Percentiles rank a stretch among this genome's conserved stretches.
phyloP scores from a whole-genome alignment of 2,797 vertebrate genomes.

The Lepilemur septentrionalis region DNA sequence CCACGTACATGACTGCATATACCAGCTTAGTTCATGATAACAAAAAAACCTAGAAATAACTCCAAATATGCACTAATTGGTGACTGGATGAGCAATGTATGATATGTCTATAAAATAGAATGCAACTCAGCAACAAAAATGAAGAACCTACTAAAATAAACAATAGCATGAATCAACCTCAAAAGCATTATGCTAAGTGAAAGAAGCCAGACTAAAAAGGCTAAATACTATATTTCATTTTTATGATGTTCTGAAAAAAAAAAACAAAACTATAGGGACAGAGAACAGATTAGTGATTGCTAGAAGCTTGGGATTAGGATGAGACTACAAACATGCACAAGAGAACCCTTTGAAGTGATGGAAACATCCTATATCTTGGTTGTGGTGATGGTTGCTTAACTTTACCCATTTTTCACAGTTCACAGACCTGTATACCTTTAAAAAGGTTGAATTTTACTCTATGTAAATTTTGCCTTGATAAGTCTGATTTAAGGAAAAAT shows the following conservation, averaged over 20 bases:
- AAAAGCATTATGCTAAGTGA: neutral
- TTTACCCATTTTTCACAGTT: slow-evolving; percentile 8
- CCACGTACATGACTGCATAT: neutral
- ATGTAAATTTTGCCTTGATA: neutral
- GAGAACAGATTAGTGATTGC: neutral
- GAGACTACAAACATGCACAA: neutral
- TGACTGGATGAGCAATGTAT: neutral
- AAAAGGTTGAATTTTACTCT: neutral
- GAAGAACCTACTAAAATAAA: neutral
- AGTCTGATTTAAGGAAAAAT: neutral
- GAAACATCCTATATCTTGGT: neutral
- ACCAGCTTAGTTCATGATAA: neutral
- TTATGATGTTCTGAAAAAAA: neutral
- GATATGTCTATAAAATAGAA: neutral
- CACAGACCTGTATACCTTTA: neutral
- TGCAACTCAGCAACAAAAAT: neutral
- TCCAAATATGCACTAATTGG: neutral
- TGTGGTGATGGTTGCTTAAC: neutral
- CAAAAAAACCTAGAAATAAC: neutral
- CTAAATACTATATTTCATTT: neutral
- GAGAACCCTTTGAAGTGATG: neutral
- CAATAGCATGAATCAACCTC: neutral
- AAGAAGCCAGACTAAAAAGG: neutral
- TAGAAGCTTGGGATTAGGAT: neutral
- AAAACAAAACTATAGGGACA: neutral